phyloP scores from a whole-genome alignment of 2,797 vertebrate species.

The Megaceryle alcyon region DNA sequence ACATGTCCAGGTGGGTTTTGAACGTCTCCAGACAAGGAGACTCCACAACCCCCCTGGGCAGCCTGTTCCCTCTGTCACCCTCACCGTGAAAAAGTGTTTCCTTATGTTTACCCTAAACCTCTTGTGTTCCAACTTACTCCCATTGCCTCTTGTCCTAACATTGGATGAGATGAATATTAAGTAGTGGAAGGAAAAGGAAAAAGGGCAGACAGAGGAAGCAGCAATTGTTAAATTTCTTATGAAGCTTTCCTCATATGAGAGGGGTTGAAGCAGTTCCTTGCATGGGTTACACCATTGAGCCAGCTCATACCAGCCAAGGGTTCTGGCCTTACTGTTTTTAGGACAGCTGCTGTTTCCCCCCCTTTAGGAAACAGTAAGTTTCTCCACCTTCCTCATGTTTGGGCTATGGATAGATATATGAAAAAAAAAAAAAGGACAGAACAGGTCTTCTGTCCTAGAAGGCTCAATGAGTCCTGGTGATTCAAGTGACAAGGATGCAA shows the following conservation, averaged over 20 bases:
- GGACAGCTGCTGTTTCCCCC: not conserved
- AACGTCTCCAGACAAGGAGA: too few species aligned
- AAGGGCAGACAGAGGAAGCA: not conserved
- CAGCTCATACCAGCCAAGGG: not conserved
- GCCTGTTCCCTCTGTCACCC: too few species aligned
- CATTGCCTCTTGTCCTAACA: too few species aligned
- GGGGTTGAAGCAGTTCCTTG: not conserved
- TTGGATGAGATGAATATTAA: not conserved
- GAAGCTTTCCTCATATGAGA: not conserved
- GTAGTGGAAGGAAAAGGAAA: not conserved
- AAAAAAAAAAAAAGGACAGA: not conserved
- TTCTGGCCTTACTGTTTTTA: not conserved
- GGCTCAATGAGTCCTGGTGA: not conserved
- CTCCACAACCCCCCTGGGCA: too few species aligned
- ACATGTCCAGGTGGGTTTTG: too few species aligned
- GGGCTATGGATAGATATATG: not conserved
- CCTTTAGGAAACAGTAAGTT: not conserved
- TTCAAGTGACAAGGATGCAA: not conserved
- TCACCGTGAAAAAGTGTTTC: too few species aligned
- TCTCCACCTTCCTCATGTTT: not conserved
- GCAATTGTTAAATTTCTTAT: not conserved
- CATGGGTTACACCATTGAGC: rapidly evolving
- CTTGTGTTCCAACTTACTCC: too few species aligned
- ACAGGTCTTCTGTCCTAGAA: not conserved
- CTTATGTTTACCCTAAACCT: too few species aligned